phyloP scores from a whole-genome alignment of 30 jellyfish, hydroid and myxozoan species.

The Aurelia aurita complex sp. Pacific region DNA sequence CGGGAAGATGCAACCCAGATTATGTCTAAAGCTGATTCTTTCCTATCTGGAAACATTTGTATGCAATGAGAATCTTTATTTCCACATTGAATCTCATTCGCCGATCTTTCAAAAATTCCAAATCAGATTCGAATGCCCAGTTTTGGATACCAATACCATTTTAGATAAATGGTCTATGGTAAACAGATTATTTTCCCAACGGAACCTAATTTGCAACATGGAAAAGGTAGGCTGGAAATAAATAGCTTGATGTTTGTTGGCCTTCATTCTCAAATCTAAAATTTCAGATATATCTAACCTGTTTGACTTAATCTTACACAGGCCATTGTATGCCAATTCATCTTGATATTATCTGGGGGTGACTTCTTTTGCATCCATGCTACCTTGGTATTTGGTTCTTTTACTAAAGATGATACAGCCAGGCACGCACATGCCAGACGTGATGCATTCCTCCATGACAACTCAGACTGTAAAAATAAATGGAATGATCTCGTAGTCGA shows the following conservation, averaged over 20 bases:
- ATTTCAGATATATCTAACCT: conserved; percentile 25
- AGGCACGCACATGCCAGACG: conserved; percentile 64
- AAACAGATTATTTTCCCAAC: too few species aligned
- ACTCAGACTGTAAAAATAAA: conserved; percentile 8
- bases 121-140: too few species aligned
- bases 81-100: too few species aligned
- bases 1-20: too few species aligned
- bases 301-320: conserved; percentile 79
- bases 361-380: conserved; percentile 67
- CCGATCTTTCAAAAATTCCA: too few species aligned
- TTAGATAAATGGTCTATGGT: too few species aligned
- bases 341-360: conserved; percentile 41
- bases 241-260: background rate
- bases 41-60: too few species aligned
- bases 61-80: too few species aligned
- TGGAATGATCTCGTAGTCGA: too few species aligned
- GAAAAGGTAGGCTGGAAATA: background rate
- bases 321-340: conserved; percentile 84
- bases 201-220: too few species aligned
- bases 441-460: conserved; percentile 75
- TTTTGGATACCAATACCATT: too few species aligned
- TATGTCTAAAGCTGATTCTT: too few species aligned
- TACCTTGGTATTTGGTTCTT: conserved; percentile 68
- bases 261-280: background rate
- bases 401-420: conserved; percentile 43